Base-by-base conservation (phyloP, 1,140 invertebrate species). In the Sycophaga agraensis region DNA sequence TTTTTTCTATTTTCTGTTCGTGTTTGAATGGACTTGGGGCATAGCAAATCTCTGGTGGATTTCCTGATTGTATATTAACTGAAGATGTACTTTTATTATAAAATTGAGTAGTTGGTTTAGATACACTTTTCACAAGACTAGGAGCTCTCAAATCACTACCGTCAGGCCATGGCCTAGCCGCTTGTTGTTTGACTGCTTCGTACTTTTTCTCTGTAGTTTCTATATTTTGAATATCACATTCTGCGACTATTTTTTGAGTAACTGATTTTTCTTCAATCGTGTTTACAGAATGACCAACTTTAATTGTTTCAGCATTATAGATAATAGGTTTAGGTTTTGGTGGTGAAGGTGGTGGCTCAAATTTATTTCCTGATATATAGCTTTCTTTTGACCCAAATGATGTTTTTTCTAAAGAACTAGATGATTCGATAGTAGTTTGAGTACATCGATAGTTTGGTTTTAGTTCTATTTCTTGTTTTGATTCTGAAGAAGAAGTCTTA, bases 1-100 rank as follows among this genome's bases (percentile, higher is more conserved):
- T 79, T 43, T 72, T 80, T 69, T 86, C 86, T 1, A 85, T 78
- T 64, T 85, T 82, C 0, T 84, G 85, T 58, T 81, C 81, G 12
- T 82, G 77, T 4, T 59, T 9, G 14, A 65, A 19, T 40, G 76
- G 77, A 7, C 77, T 74, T 37, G 83, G 79, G 4, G 84, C 82
- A 70, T 83, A 88, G 12, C 82, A 85, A 12, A 89, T 86, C 77
- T 88, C 85, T 17, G 87, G 86, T 9, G 87, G 84, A 1, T 85
- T 81, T 12, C 86, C 87, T 0, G 86, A 86, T 70, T 87, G 80
- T 11, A 88, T 67, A 31, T 35, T n/a, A 43, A 35, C 63, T 46
- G 24, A 74, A 39, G 43, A 62, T 24, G 69, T 46, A 31, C 64
- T 26, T 4, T 28, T 17, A n/a, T 73, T 69, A n/a, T 73, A 73